Percentiles rank a stretch among this genome's conserved stretches.
phyloP scores from a whole-genome alignment of 2,888 invertebrate species.

The Tinea pellionella region DNA sequence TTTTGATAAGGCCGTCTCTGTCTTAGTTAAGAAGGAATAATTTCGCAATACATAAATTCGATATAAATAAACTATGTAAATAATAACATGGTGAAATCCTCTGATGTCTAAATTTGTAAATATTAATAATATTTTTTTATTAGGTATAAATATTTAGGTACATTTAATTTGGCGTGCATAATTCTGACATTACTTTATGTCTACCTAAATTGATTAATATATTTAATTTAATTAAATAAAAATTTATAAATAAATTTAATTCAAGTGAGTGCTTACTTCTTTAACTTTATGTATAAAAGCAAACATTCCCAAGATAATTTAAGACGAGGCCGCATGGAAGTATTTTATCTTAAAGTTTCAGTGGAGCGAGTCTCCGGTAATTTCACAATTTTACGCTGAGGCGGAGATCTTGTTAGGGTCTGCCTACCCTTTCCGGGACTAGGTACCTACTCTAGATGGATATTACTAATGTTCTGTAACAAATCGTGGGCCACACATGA shows the following conservation, averaged over 20 bases:
- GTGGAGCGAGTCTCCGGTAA: conserved; percentile 32
- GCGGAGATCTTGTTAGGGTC: conserved; percentile 50
- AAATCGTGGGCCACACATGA: conserved; percentile 53
- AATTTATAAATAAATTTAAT: not conserved
- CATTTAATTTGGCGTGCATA: no score
- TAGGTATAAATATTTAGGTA: no score
- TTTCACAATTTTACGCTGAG: conserved; percentile 64
- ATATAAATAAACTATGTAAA: conserved; percentile 14
- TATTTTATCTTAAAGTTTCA: conserved; percentile 42
- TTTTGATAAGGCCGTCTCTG: conserved; percentile 52
- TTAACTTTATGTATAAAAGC: not conserved
- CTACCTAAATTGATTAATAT: no score
- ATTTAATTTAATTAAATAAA: no score
- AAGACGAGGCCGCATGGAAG: conserved; percentile 24
- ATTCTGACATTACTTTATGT: no score
- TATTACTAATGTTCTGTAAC: conserved; percentile 57
- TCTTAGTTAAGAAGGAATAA: conserved; percentile 28
- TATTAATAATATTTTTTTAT: no score
- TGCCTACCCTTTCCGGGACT: conserved; percentile 36
- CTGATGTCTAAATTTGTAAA: not conserved
- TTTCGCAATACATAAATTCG: conserved; percentile 16
- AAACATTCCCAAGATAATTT: conserved; percentile 40
- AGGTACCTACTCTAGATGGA: conserved; percentile 33
- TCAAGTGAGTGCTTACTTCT: not conserved
- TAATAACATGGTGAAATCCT: conserved; percentile 13